Conservation (phyloP, 2,797 vertebrate species). For the Phrynocephalus vlangalii region DNA sequence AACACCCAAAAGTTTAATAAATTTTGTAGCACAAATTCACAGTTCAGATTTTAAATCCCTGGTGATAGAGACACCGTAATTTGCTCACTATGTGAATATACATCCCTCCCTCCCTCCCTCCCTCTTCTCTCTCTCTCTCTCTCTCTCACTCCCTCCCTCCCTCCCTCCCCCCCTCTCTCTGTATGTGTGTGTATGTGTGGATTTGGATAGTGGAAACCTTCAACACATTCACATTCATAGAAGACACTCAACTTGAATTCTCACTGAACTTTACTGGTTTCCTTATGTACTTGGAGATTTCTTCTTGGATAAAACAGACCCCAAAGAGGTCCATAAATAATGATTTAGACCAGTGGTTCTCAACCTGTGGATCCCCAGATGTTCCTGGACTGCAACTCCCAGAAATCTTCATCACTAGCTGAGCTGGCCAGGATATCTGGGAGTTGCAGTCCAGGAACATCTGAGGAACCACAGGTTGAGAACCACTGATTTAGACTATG, state of each 20-base stretch:
- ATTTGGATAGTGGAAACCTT: slow-evolving; percentile 50
- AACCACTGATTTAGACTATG: not conserved
- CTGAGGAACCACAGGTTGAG: no score
- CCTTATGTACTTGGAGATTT: not conserved
- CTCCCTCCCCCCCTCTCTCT: no score
- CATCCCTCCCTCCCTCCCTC: no score
- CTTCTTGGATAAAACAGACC: not conserved
- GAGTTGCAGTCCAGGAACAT: no score
- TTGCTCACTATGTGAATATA: slow-evolving; percentile 60
- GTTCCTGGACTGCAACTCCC: no score
- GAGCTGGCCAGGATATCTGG: no score
- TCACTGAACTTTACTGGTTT: not conserved
- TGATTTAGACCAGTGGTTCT: not conserved
- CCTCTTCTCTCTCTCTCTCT: no score
- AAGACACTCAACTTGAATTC: not conserved
- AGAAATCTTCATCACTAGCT: no score
- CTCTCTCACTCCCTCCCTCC: no score
- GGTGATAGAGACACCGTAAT: slow-evolving; percentile 66
- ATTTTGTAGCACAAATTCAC: slow-evolving; percentile 81
- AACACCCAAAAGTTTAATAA: slow-evolving; percentile 83
- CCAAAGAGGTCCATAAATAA: not conserved
- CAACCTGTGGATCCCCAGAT: no score
- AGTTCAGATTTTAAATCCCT: slow-evolving; percentile 74
- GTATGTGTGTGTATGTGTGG: not conserved
- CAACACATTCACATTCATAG: slow-evolving; percentile 52